A percentile compares a stretch with the other conserved stretches of the same genome.
These are phyloP conservation scores for cat (Felis catus) DNA, from an alignment of 2,113 vertebrate species.

Conservation along the genomic window DNA sequence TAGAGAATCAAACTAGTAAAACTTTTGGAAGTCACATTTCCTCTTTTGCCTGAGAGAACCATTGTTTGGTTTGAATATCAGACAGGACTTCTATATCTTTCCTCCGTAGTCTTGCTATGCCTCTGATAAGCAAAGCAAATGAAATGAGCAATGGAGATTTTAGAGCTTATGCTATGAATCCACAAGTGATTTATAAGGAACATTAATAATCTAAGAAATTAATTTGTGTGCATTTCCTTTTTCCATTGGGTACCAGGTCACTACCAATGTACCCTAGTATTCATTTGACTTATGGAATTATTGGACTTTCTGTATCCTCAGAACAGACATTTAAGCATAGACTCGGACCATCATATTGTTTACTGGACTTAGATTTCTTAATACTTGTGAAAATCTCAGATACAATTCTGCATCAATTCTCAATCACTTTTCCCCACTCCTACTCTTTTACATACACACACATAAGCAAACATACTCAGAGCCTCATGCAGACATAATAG, in stretches of 20 bases:
- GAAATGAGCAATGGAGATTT: neutral
- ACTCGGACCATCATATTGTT: neutral
- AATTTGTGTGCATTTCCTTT: neutral
- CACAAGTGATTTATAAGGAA: conserved; percentile 17
- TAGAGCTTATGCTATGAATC: neutral
- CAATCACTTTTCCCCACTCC: neutral
- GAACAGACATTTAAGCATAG: neutral
- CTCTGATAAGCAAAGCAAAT: conserved; percentile 39
- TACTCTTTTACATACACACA: neutral
- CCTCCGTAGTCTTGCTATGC: neutral
- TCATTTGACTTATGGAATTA: neutral
- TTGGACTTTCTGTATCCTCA: neutral
- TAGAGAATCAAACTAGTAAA: conserved; percentile 7
- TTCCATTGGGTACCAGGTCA: neutral
- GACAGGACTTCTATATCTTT: neutral
- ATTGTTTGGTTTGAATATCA: neutral
- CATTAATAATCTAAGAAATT: neutral
- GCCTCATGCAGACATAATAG: neutral
- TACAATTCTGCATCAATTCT: neutral
- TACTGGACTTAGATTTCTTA: neutral
- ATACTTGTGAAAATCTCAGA: neutral
- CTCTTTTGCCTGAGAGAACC: neutral
- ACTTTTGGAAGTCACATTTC: neutral
- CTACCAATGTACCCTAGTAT: neutral
- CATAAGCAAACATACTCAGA: neutral